A percentile compares a stretch with the other conserved stretches of the same genome.
Conservation (phyloP, 2,888 invertebrate genomes). For the Bruchidius siliquastri region DNA sequence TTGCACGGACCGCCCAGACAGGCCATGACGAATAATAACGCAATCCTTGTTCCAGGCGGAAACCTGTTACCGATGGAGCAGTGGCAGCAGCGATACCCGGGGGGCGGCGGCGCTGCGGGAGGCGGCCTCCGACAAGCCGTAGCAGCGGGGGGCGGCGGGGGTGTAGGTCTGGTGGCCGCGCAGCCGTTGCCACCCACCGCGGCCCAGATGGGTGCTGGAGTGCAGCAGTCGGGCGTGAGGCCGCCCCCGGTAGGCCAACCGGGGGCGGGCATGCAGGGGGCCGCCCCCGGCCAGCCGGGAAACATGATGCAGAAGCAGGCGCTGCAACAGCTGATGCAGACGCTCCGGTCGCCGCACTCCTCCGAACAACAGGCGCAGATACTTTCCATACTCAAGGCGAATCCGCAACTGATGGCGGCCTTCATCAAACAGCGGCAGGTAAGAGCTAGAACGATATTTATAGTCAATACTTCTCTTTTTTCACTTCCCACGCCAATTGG, state of each 20-base stretch:
- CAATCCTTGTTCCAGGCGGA: slow-evolving; percentile 40
- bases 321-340: slow-evolving; percentile 81
- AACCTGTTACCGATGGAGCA: slow-evolving; percentile 55
- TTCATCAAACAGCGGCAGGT: slow-evolving; percentile 85
- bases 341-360: slow-evolving; percentile 82
- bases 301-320: slow-evolving; percentile 58
- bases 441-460: slow-evolving; percentile 7
- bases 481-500: too few species aligned
- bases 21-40: too few species aligned
- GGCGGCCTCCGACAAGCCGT: slow-evolving; percentile 45
- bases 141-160: slow-evolving; percentile 43
- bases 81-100: slow-evolving; percentile 52
- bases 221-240: slow-evolving; percentile 28
- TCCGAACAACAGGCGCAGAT: slow-evolving; percentile 90
- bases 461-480: too few species aligned
- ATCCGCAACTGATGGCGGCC: slow-evolving; percentile 93
- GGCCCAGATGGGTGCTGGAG: slow-evolving; percentile 19
- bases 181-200: slow-evolving; percentile 30
- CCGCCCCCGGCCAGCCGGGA: slow-evolving; percentile 24
- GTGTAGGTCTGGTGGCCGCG: slow-evolving; percentile 30
- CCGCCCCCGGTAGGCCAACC: slow-evolving; percentile 34
- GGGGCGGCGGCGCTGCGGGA: slow-evolving; percentile 37
- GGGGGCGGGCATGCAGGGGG: slow-evolving; percentile 27
- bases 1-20: too few species aligned
- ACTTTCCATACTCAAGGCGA: slow-evolving; percentile 83